Base-by-base conservation (phyloP, 1,140 invertebrate genomes). In the Monomorium pharaonis region DNA sequence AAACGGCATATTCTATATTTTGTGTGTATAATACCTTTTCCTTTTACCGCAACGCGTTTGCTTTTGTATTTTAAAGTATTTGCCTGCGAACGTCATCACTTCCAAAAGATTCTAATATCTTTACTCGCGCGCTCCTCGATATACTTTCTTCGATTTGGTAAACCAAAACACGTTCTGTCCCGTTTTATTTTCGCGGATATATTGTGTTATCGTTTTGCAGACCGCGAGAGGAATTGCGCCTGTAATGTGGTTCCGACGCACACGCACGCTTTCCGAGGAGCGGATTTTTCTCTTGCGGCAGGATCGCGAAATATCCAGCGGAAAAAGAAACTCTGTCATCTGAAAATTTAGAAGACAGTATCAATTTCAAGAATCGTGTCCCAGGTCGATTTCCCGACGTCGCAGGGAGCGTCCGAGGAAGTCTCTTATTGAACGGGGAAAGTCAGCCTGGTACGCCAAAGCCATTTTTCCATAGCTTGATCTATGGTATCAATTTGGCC, bases 401-500 rank as follows among this genome's bases (percentile, higher is more conserved):
- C 51, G 33, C 56, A 42, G 54, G 78, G 65, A 86, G 78, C 60
- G 67, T 75, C 83, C 88, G 80, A 90, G 86, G 70, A 87, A 89
- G 77, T 86, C 84, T 60, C 87, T 90, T 89, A 90, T 90, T 89
- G 89, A 90, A 88, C 76, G 83, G 70, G 85, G 69, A 85, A 72
- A 67, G 86, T 84, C 76, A 70, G 88, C 44, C 44, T 49, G 87
- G 84, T 88, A 81, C 85, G 86, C 81, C 84, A 77, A 80, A 91
- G 88, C 86, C 85, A 92, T 93, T 93, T 91, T 93, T 93, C 91
- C 90, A 91, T 92, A 91, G 86, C 86, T 91, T 93, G 92, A 93
- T 93, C 90, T 93, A 94, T 93, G 87, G 91, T 91, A 93, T 92
- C 92, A 93, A 94, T 93, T 93, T 92, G 88, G 89, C 90, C 89